These are phyloP conservation scores for Cuniculus paca DNA, from an alignment of 2,797 vertebrate species.

Conservation along the genomic window DNA sequence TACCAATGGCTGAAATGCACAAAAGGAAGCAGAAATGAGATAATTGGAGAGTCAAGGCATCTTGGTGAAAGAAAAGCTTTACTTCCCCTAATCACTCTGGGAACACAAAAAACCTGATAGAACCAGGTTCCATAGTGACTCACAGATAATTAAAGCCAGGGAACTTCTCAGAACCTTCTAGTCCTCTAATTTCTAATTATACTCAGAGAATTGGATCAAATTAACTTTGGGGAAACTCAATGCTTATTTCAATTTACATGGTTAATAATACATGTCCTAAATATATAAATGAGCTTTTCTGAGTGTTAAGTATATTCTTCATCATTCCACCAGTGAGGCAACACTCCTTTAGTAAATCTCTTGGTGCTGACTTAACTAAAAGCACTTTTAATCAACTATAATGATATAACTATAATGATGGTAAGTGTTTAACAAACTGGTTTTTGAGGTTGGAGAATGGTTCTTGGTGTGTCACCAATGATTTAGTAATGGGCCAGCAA, in stretches of 20 bases:
- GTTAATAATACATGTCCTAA: not conserved
- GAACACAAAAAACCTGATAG: too few species aligned
- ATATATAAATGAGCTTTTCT: not conserved
- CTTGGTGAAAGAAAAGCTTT: not conserved
- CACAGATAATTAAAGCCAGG: not conserved
- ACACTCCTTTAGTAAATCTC: not conserved
- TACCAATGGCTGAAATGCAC: not conserved
- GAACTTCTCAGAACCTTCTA: not conserved
- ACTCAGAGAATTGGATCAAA: not conserved
- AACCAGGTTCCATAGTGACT: not conserved
- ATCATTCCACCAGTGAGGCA: not conserved
- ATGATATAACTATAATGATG: not conserved
- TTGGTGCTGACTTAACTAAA: too few species aligned
- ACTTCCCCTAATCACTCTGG: not conserved
- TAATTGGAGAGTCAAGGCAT: not conserved
- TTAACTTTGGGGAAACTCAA: slow-evolving; percentile 2
- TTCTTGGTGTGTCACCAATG: not conserved
- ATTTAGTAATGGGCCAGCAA: not conserved
- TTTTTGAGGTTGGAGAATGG: not conserved
- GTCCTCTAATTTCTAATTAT: slow-evolving; percentile 9
- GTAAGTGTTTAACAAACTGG: not conserved
- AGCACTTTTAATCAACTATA: not conserved
- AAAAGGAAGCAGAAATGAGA: not conserved
- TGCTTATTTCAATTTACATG: not conserved
- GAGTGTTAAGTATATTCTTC: not conserved